Percentiles rank a stretch among this genome's conserved stretches.
phyloP scores from a whole-genome alignment of 2,113 vertebrate genomes.

The Syrrhaptes paradoxus region DNA sequence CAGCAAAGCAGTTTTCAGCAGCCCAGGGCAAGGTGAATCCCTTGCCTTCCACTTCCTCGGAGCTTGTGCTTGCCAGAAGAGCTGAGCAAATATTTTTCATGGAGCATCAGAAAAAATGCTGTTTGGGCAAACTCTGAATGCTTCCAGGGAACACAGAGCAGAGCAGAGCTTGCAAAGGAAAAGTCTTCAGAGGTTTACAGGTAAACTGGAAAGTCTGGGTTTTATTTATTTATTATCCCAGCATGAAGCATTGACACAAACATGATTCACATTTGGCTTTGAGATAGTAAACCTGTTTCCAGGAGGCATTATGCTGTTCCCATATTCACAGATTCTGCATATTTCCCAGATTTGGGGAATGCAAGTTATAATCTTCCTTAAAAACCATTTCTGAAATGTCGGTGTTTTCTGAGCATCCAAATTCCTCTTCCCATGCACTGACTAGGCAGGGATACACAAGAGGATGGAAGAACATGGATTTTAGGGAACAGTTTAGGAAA shows the following conservation, averaged over 20 bases:
- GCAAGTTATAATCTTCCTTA: not conserved
- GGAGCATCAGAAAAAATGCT: constrained; percentile 1
- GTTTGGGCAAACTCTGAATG: not conserved
- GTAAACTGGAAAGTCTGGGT: not conserved
- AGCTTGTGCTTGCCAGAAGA: constrained; percentile 20
- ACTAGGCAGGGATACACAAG: not conserved
- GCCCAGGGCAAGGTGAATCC: constrained; percentile 62
- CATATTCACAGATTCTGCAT: not conserved
- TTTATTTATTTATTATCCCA: not conserved
- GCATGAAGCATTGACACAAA: not conserved
- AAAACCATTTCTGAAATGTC: not conserved
- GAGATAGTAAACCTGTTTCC: not conserved
- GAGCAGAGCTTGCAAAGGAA: not conserved
- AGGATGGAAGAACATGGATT: not conserved
- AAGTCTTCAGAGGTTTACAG: not conserved
- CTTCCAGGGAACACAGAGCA: not conserved
- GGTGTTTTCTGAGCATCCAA: not conserved
- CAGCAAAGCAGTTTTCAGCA: constrained; percentile 39
- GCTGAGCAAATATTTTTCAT: constrained; percentile 56
- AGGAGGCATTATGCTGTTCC: not conserved
- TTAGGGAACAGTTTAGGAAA: not conserved
- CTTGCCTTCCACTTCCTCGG: not conserved
- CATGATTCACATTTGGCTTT: not conserved
- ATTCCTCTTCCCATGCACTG: not conserved
- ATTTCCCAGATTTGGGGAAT: not conserved